A percentile compares a stretch with the other conserved stretches of the same genome.
Conservation (phyloP, 2,888 invertebrate species). For the Drosophila stalkeri region DNA sequence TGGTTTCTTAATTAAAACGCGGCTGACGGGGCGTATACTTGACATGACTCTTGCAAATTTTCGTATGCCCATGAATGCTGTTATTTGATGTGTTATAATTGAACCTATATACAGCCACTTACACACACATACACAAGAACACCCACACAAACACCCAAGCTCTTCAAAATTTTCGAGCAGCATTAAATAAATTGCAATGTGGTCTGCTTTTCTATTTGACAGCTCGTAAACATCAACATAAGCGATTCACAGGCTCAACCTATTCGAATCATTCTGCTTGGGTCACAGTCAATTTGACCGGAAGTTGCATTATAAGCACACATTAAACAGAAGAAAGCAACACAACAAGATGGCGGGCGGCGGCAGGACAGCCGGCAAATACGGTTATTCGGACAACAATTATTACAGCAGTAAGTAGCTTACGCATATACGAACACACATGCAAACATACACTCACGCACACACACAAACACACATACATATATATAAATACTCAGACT, state of each 20-base stretch:
- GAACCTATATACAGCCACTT: conserved; percentile 27
- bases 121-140: background rate
- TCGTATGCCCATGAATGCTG: background rate
- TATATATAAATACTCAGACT: background rate
- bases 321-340: conserved; percentile 41
- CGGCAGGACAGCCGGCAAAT: conserved; percentile 92
- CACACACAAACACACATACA: background rate
- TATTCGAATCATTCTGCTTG: conserved; percentile 36
- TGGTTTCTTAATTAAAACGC: conserved; percentile 59
- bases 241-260: conserved; percentile 30
- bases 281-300: conserved; percentile 33
- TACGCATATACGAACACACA: conserved; percentile 9
- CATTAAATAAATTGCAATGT: conserved; percentile 9
- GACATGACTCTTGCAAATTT: conserved; percentile 50
- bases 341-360: conserved; percentile 86
- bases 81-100: conserved; percentile 57
- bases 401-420: conserved; percentile 89
- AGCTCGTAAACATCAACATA: conserved; percentile 20
- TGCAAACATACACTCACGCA: conserved; percentile 2
- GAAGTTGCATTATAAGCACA: conserved; percentile 46
- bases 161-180: background rate
- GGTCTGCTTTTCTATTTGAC: conserved; percentile 13
- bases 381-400: conserved; percentile 91
- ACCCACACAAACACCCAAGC: background rate
- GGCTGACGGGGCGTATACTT: conserved; percentile 63